A percentile compares a stretch with the other conserved stretches of the same genome.
Evolutionary conservation across 2,888 invertebrate genomes (phyloP).

Genomic region (Notodonta ziczac): DNA sequence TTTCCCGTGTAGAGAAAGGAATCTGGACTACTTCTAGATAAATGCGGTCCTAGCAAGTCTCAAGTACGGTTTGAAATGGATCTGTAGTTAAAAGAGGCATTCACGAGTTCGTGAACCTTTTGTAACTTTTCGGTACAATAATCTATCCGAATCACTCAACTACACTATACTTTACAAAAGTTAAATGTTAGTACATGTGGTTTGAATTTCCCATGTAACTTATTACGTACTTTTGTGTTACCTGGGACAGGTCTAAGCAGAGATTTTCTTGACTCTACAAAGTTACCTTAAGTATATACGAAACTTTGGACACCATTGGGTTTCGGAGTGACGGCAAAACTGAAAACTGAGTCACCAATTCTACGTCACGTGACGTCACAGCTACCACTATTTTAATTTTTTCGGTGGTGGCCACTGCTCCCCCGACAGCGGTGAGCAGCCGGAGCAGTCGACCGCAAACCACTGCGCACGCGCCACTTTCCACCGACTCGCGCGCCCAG

Average conservation of each 20-base stretch:
- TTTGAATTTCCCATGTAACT: too few species aligned
- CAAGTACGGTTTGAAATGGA: too few species aligned
- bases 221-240: too few species aligned
- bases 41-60: too few species aligned
- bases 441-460: slow-evolving; percentile 49
- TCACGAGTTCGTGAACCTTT: not conserved
- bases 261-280: too few species aligned
- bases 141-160: too few species aligned
- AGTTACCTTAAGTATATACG: too few species aligned
- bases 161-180: too few species aligned
- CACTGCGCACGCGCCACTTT: slow-evolving; percentile 51
- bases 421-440: slow-evolving; percentile 19
- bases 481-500: slow-evolving; percentile 40
- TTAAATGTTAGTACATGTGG: too few species aligned
- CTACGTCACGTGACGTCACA: slow-evolving; percentile 23
- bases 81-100: not conserved
- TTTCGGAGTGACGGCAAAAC: not conserved
- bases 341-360: not conserved
- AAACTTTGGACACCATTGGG: not conserved
- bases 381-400: slow-evolving; percentile 33
- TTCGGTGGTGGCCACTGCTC: slow-evolving; percentile 30
- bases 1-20: not conserved
- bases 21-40: not conserved
- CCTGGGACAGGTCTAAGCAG: too few species aligned
- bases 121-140: too few species aligned